Conservation (phyloP, 2,113 vertebrate species). For the Potamarius usumacintae region DNA sequence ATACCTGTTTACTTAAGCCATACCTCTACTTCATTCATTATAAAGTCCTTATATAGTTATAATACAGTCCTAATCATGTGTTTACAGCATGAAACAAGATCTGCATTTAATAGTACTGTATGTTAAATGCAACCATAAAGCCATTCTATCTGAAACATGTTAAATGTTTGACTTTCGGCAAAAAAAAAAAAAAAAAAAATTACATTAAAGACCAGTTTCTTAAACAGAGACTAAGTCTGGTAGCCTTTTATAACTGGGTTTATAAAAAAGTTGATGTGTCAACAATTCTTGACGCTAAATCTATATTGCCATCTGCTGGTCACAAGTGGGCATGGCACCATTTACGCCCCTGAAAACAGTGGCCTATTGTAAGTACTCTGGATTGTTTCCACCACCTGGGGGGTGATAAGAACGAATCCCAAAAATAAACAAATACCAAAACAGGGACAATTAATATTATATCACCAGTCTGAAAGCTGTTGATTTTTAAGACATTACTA, state of each 20-base stretch:
- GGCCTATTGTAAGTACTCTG: neutral
- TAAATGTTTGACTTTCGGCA: neutral
- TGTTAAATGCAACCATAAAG: neutral
- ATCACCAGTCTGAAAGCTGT: neutral
- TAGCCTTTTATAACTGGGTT: neutral
- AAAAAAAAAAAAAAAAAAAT: no score
- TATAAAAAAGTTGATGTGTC: neutral
- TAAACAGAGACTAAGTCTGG: neutral
- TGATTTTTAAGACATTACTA: neutral
- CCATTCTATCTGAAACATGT: neutral
- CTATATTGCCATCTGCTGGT: slow-evolving; percentile 31
- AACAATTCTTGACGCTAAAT: neutral
- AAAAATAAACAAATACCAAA: neutral
- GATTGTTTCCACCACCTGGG: neutral
- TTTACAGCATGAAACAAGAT: neutral
- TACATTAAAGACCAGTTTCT: neutral
- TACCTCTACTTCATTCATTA: neutral
- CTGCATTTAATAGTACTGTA: neutral
- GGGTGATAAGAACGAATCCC: neutral
- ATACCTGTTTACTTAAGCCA: neutral
- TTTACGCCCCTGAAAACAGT: no score
- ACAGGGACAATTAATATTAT: neutral
- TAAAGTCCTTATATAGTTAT: neutral
- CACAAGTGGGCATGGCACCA: neutral
- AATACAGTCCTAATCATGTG: neutral